Base-by-base conservation (phyloP, 1,140 invertebrate genomes). In the Cherax destructor region DNA sequence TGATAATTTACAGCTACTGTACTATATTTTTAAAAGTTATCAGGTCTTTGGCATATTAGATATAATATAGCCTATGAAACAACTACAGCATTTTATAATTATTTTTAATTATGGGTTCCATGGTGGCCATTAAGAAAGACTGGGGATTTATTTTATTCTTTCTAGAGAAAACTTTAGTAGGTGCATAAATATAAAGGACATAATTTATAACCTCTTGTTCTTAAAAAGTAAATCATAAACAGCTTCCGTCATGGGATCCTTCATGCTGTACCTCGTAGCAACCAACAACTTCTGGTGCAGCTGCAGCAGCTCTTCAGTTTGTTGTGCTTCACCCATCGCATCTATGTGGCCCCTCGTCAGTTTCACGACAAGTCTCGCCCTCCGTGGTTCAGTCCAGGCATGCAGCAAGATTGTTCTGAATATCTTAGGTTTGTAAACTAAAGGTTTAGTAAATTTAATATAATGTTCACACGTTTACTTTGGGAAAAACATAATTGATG, bases 331-430 rank as follows among this genome's bases (percentile, higher is more conserved):
- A 89, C 90, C 47, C 81, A 83, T 59, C 65, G 91, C 18, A 81
- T 72, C 7, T 86, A 92, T 56, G 85, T 92, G 49, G 89, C 96
- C n/a, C 97, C 97, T 0, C 95, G 94, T 50, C 96, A 96, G 77
- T 96, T 98, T 93, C 95, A 97, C 72, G 95, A 95, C 80, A 95
- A 96, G 0, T 96, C 97, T 0, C 95, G 96, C 92, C 97, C 97
- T 13, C 95, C 96, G 0, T 97, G 97, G 94, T 98, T 98, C 94
- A 95, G 96, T 49, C 95, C 95, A 47, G 96, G 97, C 47, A 95
- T 96, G 92, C 97, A 98, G 93, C 97, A 98, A 93, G 97, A 98
- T 93, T 98, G 97, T 94, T 97, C 97, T 3, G 97, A 98, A 95
- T 98, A 97, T 95, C 95, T 98, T 76, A 96, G 97, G 95, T 97